Conservation (phyloP, 2,113 vertebrate species). For the Bujurquina vittata region DNA sequence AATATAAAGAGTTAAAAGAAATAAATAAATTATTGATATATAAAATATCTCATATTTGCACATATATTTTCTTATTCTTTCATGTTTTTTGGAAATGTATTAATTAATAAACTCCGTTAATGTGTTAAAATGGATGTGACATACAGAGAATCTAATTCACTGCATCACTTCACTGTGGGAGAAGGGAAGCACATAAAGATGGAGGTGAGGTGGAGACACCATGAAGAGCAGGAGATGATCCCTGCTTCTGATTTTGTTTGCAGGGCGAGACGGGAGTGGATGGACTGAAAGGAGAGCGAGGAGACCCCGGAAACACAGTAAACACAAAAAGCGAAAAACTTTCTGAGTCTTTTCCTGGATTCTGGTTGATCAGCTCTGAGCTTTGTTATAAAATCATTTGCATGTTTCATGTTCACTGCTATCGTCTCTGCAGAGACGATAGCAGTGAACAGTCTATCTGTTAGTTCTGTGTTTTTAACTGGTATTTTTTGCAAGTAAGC, state of each 20-base stretch:
- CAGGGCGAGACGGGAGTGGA: constrained; percentile 77
- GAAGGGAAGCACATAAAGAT: neutral
- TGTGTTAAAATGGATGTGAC: neutral
- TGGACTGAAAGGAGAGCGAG: constrained; percentile 76
- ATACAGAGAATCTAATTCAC: neutral
- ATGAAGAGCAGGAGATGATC: neutral
- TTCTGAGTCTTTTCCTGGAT: neutral
- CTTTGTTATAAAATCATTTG: neutral
- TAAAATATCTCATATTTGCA: no score
- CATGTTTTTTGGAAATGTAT: no score
- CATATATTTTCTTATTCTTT: no score
- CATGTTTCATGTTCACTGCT: neutral
- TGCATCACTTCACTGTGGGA: neutral
- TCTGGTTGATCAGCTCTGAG: neutral
- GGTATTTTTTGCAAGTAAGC: neutral
- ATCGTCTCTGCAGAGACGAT: no score
- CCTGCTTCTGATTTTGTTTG: neutral
- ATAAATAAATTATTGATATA: no score
- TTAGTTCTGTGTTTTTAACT: neutral
- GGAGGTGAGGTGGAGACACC: neutral
- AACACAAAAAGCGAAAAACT: neutral
- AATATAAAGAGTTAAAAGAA: no score
- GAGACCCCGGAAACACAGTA: constrained; percentile 77
- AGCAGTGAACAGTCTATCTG: neutral
- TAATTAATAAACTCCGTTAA: no score